These are phyloP conservation scores for Thera britannica DNA, from an alignment of 2,888 invertebrate genomes.

Conservation along the genomic window DNA sequence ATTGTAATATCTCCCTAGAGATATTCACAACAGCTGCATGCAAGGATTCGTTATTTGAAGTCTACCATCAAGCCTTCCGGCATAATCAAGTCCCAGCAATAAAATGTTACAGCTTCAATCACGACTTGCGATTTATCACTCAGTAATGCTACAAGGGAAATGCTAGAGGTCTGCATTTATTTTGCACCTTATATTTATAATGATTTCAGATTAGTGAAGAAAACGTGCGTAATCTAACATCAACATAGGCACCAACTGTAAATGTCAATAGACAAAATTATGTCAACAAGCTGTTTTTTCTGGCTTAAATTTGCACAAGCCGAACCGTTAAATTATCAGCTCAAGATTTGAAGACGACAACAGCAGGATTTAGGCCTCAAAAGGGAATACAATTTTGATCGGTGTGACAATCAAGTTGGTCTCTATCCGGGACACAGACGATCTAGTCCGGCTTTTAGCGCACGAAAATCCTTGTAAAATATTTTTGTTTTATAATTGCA, in stretches of 20 bases:
- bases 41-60: slow-evolving; percentile 45
- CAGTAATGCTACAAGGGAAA: slow-evolving; percentile 44
- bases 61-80: slow-evolving; percentile 49
- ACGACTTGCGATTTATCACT: slow-evolving; percentile 45
- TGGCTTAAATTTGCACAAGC: not conserved
- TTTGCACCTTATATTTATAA: slow-evolving; percentile 18
- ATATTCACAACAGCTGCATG: slow-evolving; percentile 10
- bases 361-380: not conserved
- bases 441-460: too few species aligned
- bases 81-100: slow-evolving; percentile 48
- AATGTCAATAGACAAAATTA: not conserved
- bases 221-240: slow-evolving; percentile 14
- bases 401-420: too few species aligned
- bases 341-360: not conserved
- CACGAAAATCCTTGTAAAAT: too few species aligned
- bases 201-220: slow-evolving; percentile 12
- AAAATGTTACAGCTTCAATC: slow-evolving; percentile 53
- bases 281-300: slow-evolving; percentile 9
- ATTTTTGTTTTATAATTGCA: too few species aligned
- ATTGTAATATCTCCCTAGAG: not conserved
- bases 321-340: not conserved
- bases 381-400: not conserved
- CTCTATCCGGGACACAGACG: too few species aligned
- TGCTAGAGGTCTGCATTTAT: slow-evolving; percentile 21
- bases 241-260: not conserved